Conservation (phyloP, 2,113 vertebrate species). For the Euleptes europaea region DNA sequence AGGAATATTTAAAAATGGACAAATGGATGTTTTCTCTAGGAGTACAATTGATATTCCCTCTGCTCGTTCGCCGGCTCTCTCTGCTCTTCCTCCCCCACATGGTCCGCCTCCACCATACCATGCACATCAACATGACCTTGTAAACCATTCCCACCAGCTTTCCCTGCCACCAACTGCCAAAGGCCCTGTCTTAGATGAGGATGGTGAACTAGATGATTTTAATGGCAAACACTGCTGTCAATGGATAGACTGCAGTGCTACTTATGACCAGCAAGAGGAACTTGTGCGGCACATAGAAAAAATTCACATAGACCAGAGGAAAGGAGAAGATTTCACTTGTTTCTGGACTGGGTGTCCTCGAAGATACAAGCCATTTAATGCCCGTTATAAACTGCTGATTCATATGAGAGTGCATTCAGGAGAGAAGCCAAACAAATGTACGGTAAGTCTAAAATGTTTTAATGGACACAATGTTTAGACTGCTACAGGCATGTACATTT, state of each 20-base stretch:
- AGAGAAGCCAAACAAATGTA: slow-evolving; percentile 98
- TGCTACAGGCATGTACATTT: rapidly evolving
- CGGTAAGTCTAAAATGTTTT: slow-evolving; percentile 75
- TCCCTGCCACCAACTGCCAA: slow-evolving; percentile 64
- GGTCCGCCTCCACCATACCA: slow-evolving; percentile 89
- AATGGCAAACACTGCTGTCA: slow-evolving; percentile 80
- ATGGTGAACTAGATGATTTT: slow-evolving; percentile 79
- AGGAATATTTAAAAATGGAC: slow-evolving; percentile 65
- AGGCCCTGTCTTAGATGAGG: slow-evolving; percentile 77
- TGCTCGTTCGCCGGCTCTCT: slow-evolving; percentile 61
- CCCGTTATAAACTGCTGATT: slow-evolving; percentile 96
- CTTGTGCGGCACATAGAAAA: slow-evolving; percentile 94
- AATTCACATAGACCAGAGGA: slow-evolving; percentile 91
- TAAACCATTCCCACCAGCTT: slow-evolving; percentile 38
- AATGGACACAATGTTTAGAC: not conserved
- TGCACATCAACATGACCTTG: slow-evolving; percentile 73
- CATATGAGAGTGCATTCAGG: slow-evolving; percentile 98
- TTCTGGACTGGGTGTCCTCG: slow-evolving; percentile 92
- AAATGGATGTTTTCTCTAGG: slow-evolving; percentile 64
- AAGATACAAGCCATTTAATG: slow-evolving; percentile 92
- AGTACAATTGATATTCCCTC: slow-evolving; percentile 47
- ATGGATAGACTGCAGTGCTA: slow-evolving; percentile 86
- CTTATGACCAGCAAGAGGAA: slow-evolving; percentile 90
- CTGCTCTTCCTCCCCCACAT: slow-evolving; percentile 77
- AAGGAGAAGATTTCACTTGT: slow-evolving; percentile 93